Conservation (phyloP, 2,113 vertebrate genomes). For the Rhinoderma darwinii region DNA sequence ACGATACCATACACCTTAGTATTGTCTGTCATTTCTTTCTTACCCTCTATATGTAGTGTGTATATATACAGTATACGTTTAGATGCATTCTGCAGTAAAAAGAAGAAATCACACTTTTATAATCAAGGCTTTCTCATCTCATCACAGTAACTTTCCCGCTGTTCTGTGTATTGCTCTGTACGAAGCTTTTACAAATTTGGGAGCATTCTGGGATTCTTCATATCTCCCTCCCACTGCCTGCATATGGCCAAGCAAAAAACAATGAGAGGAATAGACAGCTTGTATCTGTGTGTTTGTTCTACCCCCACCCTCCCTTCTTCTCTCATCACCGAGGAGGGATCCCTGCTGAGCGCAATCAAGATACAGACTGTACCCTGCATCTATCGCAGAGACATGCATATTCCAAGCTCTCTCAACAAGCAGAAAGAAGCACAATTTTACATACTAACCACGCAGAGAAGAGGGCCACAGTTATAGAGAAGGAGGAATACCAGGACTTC, state of each 20-base stretch:
- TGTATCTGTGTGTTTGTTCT: slow-evolving; percentile 58
- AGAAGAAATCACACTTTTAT: slow-evolving; percentile 59
- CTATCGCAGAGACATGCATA: slow-evolving; percentile 59
- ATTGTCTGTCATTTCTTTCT: not conserved
- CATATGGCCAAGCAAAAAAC: slow-evolving; percentile 60
- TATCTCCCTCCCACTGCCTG: slow-evolving; percentile 61
- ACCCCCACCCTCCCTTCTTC: slow-evolving; percentile 53
- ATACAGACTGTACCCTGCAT: slow-evolving; percentile 60
- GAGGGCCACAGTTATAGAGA: slow-evolving; percentile 15
- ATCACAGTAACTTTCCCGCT: slow-evolving; percentile 60
- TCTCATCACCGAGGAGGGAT: slow-evolving; percentile 59
- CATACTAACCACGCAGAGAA: slow-evolving; percentile 54
- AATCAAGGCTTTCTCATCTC: slow-evolving; percentile 58
- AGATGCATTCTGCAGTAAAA: slow-evolving; percentile 50
- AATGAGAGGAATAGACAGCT: slow-evolving; percentile 60
- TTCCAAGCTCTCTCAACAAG: slow-evolving; percentile 57
- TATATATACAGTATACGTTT: slow-evolving; percentile 40
- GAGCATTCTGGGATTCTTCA: slow-evolving; percentile 58
- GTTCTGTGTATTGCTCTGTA: slow-evolving; percentile 59
- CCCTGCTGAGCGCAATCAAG: slow-evolving; percentile 60
- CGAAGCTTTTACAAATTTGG: slow-evolving; percentile 59
- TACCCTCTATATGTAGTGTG: slow-evolving; percentile 12
- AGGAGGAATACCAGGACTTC: slow-evolving; percentile 8
- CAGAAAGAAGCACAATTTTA: slow-evolving; percentile 56
- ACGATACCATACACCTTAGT: not conserved